phyloP scores from a whole-genome alignment of 2,888 invertebrate species.

The Eilema sororculum region DNA sequence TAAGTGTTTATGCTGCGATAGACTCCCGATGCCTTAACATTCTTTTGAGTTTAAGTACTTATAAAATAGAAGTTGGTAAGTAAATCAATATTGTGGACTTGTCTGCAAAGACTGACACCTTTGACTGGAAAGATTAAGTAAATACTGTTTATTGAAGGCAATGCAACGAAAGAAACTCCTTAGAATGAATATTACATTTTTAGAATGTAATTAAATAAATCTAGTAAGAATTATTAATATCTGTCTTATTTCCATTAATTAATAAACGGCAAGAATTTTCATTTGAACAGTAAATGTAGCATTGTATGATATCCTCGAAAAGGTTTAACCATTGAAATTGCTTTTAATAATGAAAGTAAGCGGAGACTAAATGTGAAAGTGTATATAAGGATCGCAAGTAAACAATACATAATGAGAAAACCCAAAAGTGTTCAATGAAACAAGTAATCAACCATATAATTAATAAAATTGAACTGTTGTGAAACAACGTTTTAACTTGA shows the following conservation, averaged over 20 bases:
- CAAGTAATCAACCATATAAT: slow-evolving; percentile 4
- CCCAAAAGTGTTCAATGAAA: slow-evolving; percentile 21
- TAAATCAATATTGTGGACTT: background rate
- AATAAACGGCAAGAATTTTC: slow-evolving; percentile 34
- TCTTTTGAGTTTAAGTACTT: slow-evolving; percentile 32
- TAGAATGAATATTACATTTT: background rate
- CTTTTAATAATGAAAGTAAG: slow-evolving; percentile 45
- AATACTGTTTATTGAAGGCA: background rate
- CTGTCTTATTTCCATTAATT: slow-evolving; percentile 16
- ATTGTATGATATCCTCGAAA: slow-evolving; percentile 29
- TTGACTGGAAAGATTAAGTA: background rate
- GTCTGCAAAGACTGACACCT: background rate
- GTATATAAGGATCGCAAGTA: slow-evolving; percentile 31
- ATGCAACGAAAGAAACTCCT: background rate
- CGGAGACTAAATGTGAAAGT: slow-evolving; percentile 44
- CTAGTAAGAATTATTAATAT: slow-evolving; percentile 26
- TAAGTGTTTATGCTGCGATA: slow-evolving; percentile 60
- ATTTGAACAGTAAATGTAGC: slow-evolving; percentile 33
- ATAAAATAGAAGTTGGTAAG: slow-evolving; percentile 14
- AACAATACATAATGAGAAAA: slow-evolving; percentile 28
- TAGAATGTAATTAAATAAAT: background rate
- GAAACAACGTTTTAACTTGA: slow-evolving; percentile 17
- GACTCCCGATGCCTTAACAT: slow-evolving; percentile 42
- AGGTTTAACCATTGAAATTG: slow-evolving; percentile 42
- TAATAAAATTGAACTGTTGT: background rate